phyloP scores from a whole-genome alignment of 2,797 vertebrate species.

The Halcyon smyrnensis region DNA sequence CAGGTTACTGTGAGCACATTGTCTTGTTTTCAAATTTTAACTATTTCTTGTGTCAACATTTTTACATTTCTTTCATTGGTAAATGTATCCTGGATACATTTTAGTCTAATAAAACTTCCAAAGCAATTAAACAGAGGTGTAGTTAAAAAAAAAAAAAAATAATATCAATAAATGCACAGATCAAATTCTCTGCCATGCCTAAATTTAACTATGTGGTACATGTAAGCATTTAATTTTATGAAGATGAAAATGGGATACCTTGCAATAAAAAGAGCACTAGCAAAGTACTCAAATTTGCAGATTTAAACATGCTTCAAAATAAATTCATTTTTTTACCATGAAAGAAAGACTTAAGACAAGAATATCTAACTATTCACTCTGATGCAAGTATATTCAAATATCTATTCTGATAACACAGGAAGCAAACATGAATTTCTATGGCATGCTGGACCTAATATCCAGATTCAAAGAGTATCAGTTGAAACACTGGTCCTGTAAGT shows the following conservation, averaged over 20 bases:
- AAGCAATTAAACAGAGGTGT: conserved; percentile 52
- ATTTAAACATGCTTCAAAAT: conserved; percentile 71
- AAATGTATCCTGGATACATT: background rate
- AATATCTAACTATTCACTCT: background rate
- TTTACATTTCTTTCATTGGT: background rate
- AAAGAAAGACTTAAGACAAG: background rate
- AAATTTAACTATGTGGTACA: conserved; percentile 77
- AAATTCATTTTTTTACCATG: conserved; percentile 57
- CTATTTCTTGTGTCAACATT: background rate
- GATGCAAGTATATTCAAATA: background rate
- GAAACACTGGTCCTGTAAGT: background rate
- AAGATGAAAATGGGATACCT: conserved; percentile 73
- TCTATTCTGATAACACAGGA: background rate
- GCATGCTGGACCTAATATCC: background rate
- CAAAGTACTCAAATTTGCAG: conserved; percentile 67
- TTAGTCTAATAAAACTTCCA: conserved; percentile 52
- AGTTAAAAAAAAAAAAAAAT: conserved; percentile 38
- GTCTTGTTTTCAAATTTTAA: background rate
- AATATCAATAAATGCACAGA: conserved; percentile 63
- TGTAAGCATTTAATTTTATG: conserved; percentile 77
- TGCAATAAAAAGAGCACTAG: conserved; percentile 69
- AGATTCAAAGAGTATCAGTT: background rate
- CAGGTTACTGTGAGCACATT: background rate
- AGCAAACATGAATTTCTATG: background rate
- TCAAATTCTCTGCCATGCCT: conserved; percentile 61